These are phyloP conservation scores for Sarotherodon lohbergeri DNA, from an alignment of 2,113 vertebrate species.

Conservation along the genomic window DNA sequence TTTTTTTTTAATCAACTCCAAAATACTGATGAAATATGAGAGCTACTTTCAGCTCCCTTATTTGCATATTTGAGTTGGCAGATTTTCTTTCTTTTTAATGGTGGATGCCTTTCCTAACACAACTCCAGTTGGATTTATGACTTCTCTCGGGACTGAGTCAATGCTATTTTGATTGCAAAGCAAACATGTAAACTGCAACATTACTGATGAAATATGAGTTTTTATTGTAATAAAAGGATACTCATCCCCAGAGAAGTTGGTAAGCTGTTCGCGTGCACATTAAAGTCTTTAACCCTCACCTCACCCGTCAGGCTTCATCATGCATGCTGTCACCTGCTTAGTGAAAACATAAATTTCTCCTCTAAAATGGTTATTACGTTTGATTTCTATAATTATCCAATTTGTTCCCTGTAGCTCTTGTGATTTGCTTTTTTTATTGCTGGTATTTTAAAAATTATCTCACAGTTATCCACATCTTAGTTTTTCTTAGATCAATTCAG, in stretches of 20 bases:
- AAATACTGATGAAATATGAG: not conserved
- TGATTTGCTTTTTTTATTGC: not conserved
- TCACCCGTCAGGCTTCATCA: not conserved
- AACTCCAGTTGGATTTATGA: not conserved
- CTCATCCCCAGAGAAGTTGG: not conserved
- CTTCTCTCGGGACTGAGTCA: not conserved
- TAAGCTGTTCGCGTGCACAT: not conserved
- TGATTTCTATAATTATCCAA: not conserved
- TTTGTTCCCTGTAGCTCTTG: not conserved
- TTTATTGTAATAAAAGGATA: not conserved
- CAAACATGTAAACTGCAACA: not conserved
- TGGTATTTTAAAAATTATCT: not conserved
- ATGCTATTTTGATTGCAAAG: not conserved
- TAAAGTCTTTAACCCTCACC: not conserved
- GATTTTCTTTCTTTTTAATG: not conserved
- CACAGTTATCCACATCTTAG: not conserved
- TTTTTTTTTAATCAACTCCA: not conserved
- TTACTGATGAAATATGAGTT: not conserved
- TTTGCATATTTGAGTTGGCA: not conserved
- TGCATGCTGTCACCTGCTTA: not conserved
- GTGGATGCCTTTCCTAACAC: not conserved
- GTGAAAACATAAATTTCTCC: not conserved
- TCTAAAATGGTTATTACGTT: not conserved
- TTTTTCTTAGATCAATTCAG: not conserved
- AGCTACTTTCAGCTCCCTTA: not conserved